A percentile compares a stretch with the other conserved stretches of the same genome.
Evolutionary conservation across 1,140 invertebrate genomes (phyloP).

Genomic region (Bathynomus jamesi): DNA sequence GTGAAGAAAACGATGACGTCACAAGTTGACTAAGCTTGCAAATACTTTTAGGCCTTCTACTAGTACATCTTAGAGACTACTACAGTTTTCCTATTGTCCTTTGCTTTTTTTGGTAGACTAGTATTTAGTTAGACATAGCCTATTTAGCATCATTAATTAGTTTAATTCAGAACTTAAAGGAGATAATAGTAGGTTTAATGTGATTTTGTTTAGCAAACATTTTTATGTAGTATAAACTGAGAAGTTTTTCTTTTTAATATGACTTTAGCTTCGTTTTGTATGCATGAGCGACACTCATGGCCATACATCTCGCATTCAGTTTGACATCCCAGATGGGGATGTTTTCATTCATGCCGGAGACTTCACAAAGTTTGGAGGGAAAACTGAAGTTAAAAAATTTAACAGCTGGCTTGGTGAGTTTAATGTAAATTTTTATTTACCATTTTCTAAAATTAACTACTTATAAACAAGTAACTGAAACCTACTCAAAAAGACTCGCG

Average conservation of each 20-base stretch:
- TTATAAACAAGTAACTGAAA: too few relatives aligned
- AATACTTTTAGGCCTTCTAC: too few relatives aligned
- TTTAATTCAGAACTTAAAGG: neutral
- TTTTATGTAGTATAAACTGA: too few relatives aligned
- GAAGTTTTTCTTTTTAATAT: neutral
- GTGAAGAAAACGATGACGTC: too few relatives aligned
- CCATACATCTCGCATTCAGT: constrained; percentile 59
- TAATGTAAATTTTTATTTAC: neutral
- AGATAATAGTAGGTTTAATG: neutral
- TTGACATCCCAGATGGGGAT: constrained; percentile 67
- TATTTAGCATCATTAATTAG: neutral
- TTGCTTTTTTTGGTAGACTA: neutral
- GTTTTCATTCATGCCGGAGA: constrained; percentile 82
- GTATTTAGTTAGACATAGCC: neutral
- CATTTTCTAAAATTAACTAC: too few relatives aligned
- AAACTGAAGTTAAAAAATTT: constrained; percentile 67
- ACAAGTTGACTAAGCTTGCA: too few relatives aligned
- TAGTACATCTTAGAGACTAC: too few relatives aligned
- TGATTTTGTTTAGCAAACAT: too few relatives aligned
- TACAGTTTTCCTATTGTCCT: neutral
- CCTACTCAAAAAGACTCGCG: too few relatives aligned
- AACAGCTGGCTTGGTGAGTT: constrained; percentile 66
- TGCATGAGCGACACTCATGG: constrained; percentile 85
- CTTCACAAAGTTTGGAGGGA: constrained; percentile 68
- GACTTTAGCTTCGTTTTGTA: constrained; percentile 58